phyloP scores from a whole-genome alignment of 2,113 vertebrate species.

The Gambusia affinis region DNA sequence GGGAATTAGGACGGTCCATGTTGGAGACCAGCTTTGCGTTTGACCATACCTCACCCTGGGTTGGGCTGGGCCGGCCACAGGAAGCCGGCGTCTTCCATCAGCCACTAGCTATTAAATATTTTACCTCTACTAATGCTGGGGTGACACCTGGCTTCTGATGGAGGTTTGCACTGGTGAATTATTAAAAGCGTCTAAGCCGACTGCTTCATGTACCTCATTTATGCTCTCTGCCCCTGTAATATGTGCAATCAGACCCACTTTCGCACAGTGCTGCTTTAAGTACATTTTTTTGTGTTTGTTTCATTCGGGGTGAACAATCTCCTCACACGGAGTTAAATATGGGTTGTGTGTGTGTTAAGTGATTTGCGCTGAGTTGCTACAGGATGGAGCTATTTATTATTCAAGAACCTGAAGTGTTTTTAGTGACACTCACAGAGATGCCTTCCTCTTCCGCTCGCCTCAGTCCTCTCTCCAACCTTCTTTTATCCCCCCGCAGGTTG shows the following conservation, averaged over 20 bases:
- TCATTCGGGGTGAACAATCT: slow-evolving; percentile 35
- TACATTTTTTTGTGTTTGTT: slow-evolving; percentile 22
- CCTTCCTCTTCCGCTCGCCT: slow-evolving; percentile 27
- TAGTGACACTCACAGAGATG: slow-evolving; percentile 52
- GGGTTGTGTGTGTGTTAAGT: slow-evolving; percentile 43
- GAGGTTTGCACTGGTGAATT: slow-evolving; percentile 85
- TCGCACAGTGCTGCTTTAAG: slow-evolving; percentile 3
- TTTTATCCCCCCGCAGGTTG: slow-evolving; percentile 79
- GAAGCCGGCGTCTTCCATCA: slow-evolving; percentile 70
- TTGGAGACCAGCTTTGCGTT: slow-evolving; percentile 57
- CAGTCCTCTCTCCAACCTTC: slow-evolving; percentile 38
- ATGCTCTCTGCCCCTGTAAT: slow-evolving; percentile 65
- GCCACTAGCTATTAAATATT: slow-evolving; percentile 84
- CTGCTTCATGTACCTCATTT: slow-evolving; percentile 72
- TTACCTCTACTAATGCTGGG: slow-evolving; percentile 79
- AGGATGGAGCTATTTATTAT: slow-evolving; percentile 72
- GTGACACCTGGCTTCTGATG: slow-evolving; percentile 80
- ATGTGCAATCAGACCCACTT: slow-evolving; percentile 29
- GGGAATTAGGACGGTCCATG: slow-evolving; percentile 54
- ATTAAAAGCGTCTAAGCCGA: slow-evolving; percentile 80
- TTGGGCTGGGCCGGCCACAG: slow-evolving; percentile 52
- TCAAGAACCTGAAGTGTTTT: slow-evolving; percentile 65
- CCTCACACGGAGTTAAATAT: slow-evolving; percentile 34
- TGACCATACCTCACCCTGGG: slow-evolving; percentile 55
- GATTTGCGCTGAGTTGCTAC: slow-evolving; percentile 40